These are phyloP conservation scores for Hemibagrus wyckioides DNA, from an alignment of 2,113 vertebrate genomes.

Conservation along the genomic window DNA sequence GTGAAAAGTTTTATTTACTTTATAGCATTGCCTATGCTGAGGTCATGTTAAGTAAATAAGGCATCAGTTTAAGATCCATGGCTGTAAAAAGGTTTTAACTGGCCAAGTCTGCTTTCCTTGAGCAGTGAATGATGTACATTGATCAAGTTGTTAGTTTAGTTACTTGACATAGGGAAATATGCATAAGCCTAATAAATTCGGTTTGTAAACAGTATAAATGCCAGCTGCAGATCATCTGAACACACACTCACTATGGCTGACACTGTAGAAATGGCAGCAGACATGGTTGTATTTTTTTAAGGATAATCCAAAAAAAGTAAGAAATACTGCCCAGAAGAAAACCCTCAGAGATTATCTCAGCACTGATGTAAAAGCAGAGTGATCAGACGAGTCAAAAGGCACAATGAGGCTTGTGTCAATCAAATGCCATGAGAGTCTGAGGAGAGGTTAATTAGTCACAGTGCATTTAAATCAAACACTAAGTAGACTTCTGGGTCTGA, in stretches of 20 bases:
- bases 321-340: too few relatives aligned
- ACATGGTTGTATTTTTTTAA: too few relatives aligned
- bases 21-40: not conserved
- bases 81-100: not conserved
- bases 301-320: too few relatives aligned
- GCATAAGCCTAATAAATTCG: not conserved
- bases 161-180: not conserved
- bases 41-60: not conserved
- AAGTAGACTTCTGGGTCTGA: not conserved
- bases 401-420: not conserved
- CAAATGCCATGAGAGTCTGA: not conserved
- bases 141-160: not conserved
- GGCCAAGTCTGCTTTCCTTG: not conserved
- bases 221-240: not conserved
- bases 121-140: not conserved
- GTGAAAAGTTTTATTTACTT: not conserved
- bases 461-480: not conserved
- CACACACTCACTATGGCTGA: not conserved
- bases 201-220: not conserved
- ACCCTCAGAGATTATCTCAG: not conserved
- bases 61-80: not conserved
- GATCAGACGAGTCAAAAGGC: not conserved
- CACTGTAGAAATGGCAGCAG: not conserved
- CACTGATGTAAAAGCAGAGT: not conserved
- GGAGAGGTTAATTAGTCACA: not conserved